A percentile compares a stretch with the other conserved stretches of the same genome.
phyloP scores from a whole-genome alignment of 2,113 vertebrate species.

The Hippocampus guttulatus region DNA sequence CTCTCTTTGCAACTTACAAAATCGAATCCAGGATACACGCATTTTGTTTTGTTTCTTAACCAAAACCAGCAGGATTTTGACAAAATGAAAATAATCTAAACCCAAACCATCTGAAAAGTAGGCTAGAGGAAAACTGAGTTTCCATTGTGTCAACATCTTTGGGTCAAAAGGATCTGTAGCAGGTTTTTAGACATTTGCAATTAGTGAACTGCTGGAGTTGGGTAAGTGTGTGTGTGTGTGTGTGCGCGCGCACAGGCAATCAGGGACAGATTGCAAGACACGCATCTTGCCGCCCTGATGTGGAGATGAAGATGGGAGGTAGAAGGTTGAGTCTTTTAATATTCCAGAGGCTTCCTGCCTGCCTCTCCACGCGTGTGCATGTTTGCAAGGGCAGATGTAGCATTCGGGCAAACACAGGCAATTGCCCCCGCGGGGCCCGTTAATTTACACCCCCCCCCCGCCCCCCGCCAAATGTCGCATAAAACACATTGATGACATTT shows the following conservation, averaged over 20 bases:
- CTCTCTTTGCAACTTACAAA: no score
- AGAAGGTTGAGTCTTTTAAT: constrained; percentile 27
- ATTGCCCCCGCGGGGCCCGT: no score
- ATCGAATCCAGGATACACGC: not conserved
- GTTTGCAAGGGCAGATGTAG: not conserved
- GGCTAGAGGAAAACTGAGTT: not conserved
- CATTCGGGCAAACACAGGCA: no score
- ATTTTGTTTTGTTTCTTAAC: no score
- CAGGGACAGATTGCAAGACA: constrained; percentile 53
- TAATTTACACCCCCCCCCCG: no score
- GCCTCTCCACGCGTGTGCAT: not conserved
- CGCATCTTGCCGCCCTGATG: constrained; percentile 52
- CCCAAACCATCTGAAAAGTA: not conserved
- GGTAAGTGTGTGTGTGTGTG: constrained; percentile 21
- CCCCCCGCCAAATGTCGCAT: no score
- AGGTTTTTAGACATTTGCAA: constrained; percentile 61
- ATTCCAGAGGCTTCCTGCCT: constrained; percentile 12
- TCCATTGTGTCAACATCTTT: constrained; percentile 11
- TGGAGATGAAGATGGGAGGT: constrained; percentile 14
- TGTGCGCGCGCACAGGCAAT: constrained; percentile 37
- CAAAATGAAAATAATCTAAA: not conserved
- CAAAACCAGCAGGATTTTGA: no score
- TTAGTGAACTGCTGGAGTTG: constrained; percentile 42
- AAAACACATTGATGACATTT: no score
- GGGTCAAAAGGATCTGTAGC: constrained; percentile 53